A percentile compares a stretch with the other conserved stretches of the same genome.
phyloP scores from a whole-genome alignment of 2,113 vertebrate genomes.

The Oreotragus oreotragus region DNA sequence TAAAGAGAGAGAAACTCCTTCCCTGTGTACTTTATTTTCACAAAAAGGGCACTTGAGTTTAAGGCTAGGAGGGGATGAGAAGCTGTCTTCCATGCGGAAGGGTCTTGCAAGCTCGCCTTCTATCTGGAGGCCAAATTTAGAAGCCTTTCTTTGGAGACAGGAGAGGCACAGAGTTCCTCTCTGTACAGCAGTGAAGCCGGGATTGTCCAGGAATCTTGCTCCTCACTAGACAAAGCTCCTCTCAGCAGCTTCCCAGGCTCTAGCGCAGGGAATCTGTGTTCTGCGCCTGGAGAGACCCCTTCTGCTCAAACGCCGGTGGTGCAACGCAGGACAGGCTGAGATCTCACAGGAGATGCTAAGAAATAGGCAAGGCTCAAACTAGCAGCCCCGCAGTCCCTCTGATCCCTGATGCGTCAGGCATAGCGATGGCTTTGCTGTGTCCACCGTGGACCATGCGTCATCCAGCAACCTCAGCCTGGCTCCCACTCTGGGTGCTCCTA shows the following conservation, averaged over 20 bases:
- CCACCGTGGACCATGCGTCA: rapidly evolving
- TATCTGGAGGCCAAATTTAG: neutral
- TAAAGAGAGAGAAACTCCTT: neutral
- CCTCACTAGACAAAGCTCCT: neutral
- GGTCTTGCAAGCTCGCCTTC: neutral
- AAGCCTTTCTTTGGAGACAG: neutral
- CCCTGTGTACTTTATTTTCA: neutral
- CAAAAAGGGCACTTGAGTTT: neutral
- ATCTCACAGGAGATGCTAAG: rapidly evolving
- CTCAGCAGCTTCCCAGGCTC: rapidly evolving
- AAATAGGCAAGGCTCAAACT: neutral
- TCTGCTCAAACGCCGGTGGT: conserved; percentile 1
- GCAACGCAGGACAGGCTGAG: neutral
- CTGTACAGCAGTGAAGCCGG: rapidly evolving
- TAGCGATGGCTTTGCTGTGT: rapidly evolving
- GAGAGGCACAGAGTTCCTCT: neutral
- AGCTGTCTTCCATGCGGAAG: neutral
- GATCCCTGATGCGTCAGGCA: neutral
- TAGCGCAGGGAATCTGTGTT: neutral
- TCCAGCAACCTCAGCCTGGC: neutral
- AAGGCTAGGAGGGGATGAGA: neutral
- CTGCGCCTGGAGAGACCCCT: conserved; percentile 57
- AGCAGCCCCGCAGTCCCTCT: neutral
- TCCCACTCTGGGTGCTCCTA: rapidly evolving
- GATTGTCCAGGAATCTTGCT: neutral